Evolutionary conservation across 2,797 vertebrate species (phyloP).

Genomic region (Cottoperca gobio): DNA sequence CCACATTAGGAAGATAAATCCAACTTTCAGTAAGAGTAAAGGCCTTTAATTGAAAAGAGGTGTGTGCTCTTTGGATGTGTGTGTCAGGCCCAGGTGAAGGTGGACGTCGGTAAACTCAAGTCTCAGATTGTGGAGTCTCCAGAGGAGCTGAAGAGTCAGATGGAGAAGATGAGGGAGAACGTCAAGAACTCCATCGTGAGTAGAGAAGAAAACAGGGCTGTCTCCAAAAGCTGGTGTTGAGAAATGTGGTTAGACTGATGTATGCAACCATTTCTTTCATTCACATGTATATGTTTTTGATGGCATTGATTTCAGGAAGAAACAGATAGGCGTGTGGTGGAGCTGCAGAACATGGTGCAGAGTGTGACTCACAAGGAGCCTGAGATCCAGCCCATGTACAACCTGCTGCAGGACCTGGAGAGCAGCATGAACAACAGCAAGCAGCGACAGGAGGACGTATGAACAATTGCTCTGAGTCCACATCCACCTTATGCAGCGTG

Average conservation of each 20-base stretch:
- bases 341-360: constrained; percentile 82
- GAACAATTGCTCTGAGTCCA: too few species aligned
- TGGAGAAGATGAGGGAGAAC: constrained; percentile 92
- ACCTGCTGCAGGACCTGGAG: constrained; percentile 84
- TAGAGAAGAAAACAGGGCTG: constrained; percentile 1
- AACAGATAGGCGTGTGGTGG: constrained; percentile 77
- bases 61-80: constrained; percentile 21
- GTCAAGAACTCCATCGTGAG: constrained; percentile 89
- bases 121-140: constrained; percentile 95
- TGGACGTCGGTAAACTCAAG: constrained; percentile 86
- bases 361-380: constrained; percentile 66
- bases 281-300: neutral
- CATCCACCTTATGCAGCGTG: too few species aligned
- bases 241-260: rapidly evolving
- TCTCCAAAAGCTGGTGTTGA: too few species aligned
- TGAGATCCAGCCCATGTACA: constrained; percentile 75
- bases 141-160: constrained; percentile 91
- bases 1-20: neutral
- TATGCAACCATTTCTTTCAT: too few species aligned
- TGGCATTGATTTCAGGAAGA: constrained; percentile 63
- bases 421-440: constrained; percentile 79
- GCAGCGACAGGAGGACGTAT: constrained; percentile 79
- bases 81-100: constrained; percentile 88
- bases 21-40: neutral
- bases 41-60: neutral